Base-by-base conservation (phyloP, 2,113 vertebrate genomes). In the Phasianus colchicus region DNA sequence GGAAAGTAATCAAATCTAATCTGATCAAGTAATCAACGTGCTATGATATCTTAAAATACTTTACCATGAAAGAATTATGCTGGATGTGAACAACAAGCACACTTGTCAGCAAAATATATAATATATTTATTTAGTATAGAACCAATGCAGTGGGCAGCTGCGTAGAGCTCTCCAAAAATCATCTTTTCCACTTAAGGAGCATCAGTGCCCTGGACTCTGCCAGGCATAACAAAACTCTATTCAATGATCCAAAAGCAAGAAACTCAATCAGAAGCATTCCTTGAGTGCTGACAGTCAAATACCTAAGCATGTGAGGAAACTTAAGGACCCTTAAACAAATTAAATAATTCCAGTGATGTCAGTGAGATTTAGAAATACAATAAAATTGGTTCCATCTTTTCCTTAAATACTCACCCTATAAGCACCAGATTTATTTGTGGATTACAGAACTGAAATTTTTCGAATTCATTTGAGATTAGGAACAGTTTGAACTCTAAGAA, bases 141-240 rank as follows among this genome's bases (percentile, higher is more conserved):
- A 1, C 6, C 18, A 79, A 60, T 1, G 4, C 1, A 60, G 13
- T 0, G 38, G 50, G 29, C 34, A 66, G 14, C 16, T 47, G 6
- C 36, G 25, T 1, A 67, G 57, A 22, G 7, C 24, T 64, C 52
- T 72, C 13, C 72, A 60, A 75, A 40, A 30, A 13, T 36, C 12
- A 25, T 48, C 17, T 38, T 40, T 72, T 75, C 66, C 57, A 36
- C 1, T 5, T 13, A 67, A 89, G 67, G 7, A 54, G 30, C 40
- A 75, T 22, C 42, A 38, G 4, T 6, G 42, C 27, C 17, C 7
- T 54, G n/a, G 22, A 29, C 14, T 57, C 50, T 63, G 22, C 13
- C 36, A 57, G 47, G 9, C 11, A 2, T 42, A n/a, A 36, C 15
- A 16, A 57, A 69, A 58, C 30, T 5, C 43, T 60, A 24, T 45